Conservation (phyloP, 2,888 invertebrate genomes). For the Drosophila meridiana region DNA sequence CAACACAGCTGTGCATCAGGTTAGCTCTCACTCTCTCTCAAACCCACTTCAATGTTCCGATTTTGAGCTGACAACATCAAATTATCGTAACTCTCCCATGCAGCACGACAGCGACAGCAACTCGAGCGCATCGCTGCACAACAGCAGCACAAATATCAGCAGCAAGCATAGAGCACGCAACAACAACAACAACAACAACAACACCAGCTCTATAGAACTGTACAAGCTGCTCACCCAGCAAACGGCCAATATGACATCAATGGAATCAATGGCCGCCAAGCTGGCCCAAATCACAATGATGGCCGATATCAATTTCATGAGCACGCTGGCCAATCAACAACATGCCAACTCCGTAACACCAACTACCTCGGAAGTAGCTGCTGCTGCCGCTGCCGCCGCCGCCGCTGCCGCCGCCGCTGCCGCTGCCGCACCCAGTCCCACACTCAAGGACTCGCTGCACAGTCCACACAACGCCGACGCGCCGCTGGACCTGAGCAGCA, state of each 20-base stretch:
- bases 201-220: conserved; percentile 57
- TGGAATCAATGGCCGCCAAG: conserved; percentile 90
- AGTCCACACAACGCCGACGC: conserved; percentile 85
- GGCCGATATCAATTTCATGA: conserved; percentile 67
- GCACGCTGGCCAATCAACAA: conserved; percentile 73
- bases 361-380: conserved; percentile 85
- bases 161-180: conserved; percentile 16
- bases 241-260: conserved; percentile 86
- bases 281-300: conserved; percentile 81
- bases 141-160: conserved; percentile 39
- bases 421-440: conserved; percentile 75
- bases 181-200: conserved; percentile 33
- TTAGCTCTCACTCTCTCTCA: conserved; percentile 18
- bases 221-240: conserved; percentile 80
- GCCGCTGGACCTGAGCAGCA: conserved; percentile 94
- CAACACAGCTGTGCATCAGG: conserved; percentile 84
- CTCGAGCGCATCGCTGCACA: conserved; percentile 84
- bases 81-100: conserved; percentile 35
- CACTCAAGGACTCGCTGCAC: conserved; percentile 85
- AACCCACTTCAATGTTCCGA: background rate
- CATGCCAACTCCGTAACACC: conserved; percentile 83
- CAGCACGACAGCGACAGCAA: conserved; percentile 89
- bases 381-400: conserved; percentile 45
- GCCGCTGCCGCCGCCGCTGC: conserved; percentile 72
- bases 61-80: conserved; percentile 45